Base-by-base conservation (phyloP, 2,797 vertebrate genomes). In the Centroberyx gerrardi region DNA sequence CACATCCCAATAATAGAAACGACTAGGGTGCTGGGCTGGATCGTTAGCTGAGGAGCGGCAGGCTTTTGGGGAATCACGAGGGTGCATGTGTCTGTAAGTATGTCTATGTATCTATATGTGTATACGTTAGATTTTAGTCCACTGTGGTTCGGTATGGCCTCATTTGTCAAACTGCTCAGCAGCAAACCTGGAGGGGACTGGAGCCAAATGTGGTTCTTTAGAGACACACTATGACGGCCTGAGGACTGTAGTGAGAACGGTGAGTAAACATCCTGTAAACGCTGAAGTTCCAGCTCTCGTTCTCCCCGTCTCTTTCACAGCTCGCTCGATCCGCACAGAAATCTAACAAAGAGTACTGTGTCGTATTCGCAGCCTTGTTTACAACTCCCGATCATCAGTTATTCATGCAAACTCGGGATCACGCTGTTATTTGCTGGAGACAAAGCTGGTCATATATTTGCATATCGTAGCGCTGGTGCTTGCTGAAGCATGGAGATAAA, bases 381-480 rank as follows among this genome's bases (percentile, higher is more conserved):
- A 48, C 36, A 28, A 77, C 73, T 66, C 68, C 67, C 2, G 53
- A 72, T 81, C 74, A 58, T 81, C 82, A 49, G 80, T 68, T 76
- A 63, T 62, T 79, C 72, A 48, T 68, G 77, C 75, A 77, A 88
- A 86, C 68, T 58, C 64, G 22, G 70, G 76, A 69, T 75, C 80
- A 48, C 13, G 28, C 59, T 12, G 68, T 70, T 84, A 74, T 86
- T 83, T 78, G 70, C 81, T 18, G 62, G 62, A 87, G 75, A 92
- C 80, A 85, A 88, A 89, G 86, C 87, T 53, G 78, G 76, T 74
- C 78, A 44, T 80, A 62, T 77, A 92, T 94, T 92, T 93, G 88
- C 90, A 91, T 92, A 82, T 87, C 33, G 51, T 63, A 56, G 81
- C 64, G 33, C 60, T 1, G 18, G 58, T 12, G 72, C 79, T 83